Evolutionary conservation across 2,888 invertebrate species (phyloP).

Genomic region (Pristionchus fissidentatus): DNA sequence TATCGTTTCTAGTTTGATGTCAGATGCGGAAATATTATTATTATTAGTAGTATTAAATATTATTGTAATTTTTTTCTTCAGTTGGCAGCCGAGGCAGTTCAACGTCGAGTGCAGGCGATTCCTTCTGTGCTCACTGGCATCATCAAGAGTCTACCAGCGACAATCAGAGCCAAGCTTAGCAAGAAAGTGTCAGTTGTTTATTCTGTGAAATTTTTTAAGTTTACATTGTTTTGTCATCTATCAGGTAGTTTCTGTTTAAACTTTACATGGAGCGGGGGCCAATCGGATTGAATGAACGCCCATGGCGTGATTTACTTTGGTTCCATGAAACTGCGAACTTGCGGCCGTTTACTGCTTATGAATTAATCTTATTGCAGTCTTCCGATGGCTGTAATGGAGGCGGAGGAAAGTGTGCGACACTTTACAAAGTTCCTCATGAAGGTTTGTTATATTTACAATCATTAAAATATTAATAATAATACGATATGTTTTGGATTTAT

Average conservation of each 20-base stretch:
- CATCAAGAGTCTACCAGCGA: conserved; percentile 35
- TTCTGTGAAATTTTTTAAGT: too few species aligned
- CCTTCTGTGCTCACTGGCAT: conserved; percentile 36
- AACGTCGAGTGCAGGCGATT: conserved; percentile 43
- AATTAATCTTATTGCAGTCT: conserved; percentile 8
- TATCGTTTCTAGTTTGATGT: too few species aligned
- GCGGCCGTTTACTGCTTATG: too few species aligned
- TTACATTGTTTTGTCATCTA: too few species aligned
- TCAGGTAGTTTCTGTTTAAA: background rate
- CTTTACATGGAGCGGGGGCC: too few species aligned
- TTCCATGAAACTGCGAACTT: background rate
- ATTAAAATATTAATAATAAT: too few species aligned
- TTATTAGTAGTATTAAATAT: background rate
- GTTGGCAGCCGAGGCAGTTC: background rate
- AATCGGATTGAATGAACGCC: too few species aligned
- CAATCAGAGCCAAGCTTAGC: conserved; percentile 1
- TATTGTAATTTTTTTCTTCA: too few species aligned
- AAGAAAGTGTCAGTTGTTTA: conserved; percentile 44
- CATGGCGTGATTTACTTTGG: too few species aligned
- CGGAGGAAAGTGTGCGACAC: conserved; percentile 51
- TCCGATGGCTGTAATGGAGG: conserved; percentile 24
- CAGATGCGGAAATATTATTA: background rate
- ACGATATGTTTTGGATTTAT: too few species aligned
- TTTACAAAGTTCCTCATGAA: conserved; percentile 59
- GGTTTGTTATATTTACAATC: too few species aligned